Base-by-base conservation (phyloP, 2,888 invertebrate species). In the Rutpela maculata region DNA sequence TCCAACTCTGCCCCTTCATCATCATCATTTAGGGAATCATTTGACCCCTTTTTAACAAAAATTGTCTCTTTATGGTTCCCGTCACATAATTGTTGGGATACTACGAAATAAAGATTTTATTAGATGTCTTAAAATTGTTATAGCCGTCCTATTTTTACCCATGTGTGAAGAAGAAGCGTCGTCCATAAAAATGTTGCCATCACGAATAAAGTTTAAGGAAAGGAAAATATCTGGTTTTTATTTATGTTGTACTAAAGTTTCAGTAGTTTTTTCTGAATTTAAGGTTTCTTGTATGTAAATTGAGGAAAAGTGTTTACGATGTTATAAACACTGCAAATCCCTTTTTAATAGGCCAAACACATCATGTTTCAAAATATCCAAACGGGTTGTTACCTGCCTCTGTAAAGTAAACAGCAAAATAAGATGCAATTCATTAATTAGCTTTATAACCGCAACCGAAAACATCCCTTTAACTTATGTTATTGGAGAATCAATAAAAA, bases 71-170 rank as follows among this genome's bases (percentile, higher is more conserved):
- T 81, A 82, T 76, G 65, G 78, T 60, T 22, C 66, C 66, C 76
- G 77, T 75, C 79, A 79, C 73, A 73, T 79, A 77, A 78, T 78
- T 70, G 75, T 72, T 76, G 65, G 80, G 60, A 80, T 66, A 77
- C 70, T 82, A 80, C 78, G 78, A 81, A 83, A 81, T 83, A 83
- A 83, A 83, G 81, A n/a, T 81, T 84, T 84, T 82, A 84, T 82
- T 83, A 78, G 71, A 76, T 78, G 79, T 74, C 70, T 82, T 82
- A 84, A 83, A 82, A 80, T 60, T 78, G 77, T 76, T 80, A 83
- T 82, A 81, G 79, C 80, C 76, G 80, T 81, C 79, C 79, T 82
- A 81, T 83, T 80, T 81, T 80, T 81, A 80, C 74, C 81, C 83
- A 84, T 82, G 82, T 84, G 83, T 84, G 81, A 83, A 83, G 81